phyloP scores from a whole-genome alignment of 2,888 invertebrate genomes.

The Sminthurides aquaticus region DNA sequence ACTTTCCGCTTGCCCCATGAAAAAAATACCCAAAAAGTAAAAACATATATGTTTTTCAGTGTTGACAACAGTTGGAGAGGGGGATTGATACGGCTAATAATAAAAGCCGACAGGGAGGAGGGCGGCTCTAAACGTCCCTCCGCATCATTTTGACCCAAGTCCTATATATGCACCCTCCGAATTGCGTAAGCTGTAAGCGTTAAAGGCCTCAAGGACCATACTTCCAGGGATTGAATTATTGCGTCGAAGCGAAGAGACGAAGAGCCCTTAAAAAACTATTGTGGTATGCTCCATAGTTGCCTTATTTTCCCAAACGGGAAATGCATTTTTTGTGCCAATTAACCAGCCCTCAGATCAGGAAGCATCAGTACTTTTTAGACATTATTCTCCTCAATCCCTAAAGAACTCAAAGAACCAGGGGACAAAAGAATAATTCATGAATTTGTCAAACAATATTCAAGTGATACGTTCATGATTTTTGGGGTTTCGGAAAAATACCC shows the following conservation, averaged over 20 bases:
- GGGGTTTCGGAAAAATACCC: background rate
- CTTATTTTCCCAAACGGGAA: no score
- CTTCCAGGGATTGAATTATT: no score
- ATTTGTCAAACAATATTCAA: background rate
- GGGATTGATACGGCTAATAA: conserved; percentile 21
- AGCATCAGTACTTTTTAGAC: conserved; percentile 15
- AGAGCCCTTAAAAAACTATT: background rate
- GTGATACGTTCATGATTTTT: background rate
- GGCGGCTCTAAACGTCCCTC: no score
- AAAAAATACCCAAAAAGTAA: background rate
- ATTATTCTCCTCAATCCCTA: conserved; percentile 1
- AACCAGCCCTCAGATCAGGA: conserved; percentile 10
- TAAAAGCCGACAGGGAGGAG: conserved; percentile 5
- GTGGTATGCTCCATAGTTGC: no score
- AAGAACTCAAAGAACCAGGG: no score
- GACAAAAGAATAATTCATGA: background rate
- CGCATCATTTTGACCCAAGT: no score
- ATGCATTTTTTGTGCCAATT: conserved; percentile 22
- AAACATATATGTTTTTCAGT: background rate
- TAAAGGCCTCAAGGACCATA: no score
- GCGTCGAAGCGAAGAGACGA: background rate
- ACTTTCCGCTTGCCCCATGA: background rate
- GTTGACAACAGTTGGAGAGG: conserved; percentile 14
- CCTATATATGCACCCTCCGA: no score
- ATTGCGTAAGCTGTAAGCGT: no score